Conservation (phyloP, 2,797 vertebrate species). For the Zalophus californianus region DNA sequence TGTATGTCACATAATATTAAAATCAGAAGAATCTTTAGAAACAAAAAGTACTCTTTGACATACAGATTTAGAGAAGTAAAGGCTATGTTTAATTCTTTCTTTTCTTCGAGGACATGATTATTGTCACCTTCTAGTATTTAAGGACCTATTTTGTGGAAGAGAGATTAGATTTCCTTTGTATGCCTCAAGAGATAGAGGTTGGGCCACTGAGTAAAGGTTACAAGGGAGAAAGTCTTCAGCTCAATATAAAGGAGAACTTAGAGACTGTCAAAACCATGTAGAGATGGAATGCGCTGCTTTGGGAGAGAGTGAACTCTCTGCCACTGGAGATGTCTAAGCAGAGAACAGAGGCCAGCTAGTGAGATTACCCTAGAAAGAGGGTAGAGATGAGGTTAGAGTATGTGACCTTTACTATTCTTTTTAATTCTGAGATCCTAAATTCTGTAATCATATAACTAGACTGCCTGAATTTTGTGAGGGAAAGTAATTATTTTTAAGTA, state of each 20-base stretch:
- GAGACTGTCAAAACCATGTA: neutral
- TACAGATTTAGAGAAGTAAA: neutral
- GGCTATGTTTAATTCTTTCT: neutral
- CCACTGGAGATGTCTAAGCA: neutral
- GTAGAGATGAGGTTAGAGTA: neutral
- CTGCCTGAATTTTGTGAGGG: slow-evolving; percentile 25
- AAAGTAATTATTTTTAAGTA: slow-evolving; percentile 37
- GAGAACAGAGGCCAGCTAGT: neutral
- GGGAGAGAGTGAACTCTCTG: neutral
- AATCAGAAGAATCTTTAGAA: neutral
- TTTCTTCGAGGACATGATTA: neutral
- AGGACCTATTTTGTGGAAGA: slow-evolving; percentile 47
- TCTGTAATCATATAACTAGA: neutral
- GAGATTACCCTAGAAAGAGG: neutral
- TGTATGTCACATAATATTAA: neutral
- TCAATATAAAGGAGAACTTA: neutral
- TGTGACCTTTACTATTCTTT: slow-evolving; percentile 9
- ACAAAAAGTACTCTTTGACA: neutral
- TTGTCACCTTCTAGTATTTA: slow-evolving; percentile 31
- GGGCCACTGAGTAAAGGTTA: neutral
- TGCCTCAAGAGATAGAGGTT: neutral
- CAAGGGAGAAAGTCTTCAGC: neutral
- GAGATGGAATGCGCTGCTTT: neutral
- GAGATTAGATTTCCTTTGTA: neutral
- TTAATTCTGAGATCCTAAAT: neutral